These are phyloP conservation scores for Ectropis grisescens DNA, from an alignment of 1,140 invertebrate species.

Conservation along the genomic window DNA sequence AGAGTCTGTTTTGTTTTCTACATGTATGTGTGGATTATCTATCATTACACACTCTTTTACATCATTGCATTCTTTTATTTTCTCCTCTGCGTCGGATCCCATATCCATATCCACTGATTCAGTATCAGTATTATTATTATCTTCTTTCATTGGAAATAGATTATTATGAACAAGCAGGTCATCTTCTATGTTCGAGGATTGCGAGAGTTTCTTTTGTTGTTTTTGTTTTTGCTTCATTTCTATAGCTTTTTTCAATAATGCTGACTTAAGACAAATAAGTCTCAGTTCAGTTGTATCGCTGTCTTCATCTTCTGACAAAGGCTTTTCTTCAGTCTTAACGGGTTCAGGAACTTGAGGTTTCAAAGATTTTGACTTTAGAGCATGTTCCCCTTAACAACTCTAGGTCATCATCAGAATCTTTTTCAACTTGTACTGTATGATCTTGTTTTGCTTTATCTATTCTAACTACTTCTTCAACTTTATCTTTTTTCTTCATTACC, in stretches of 20 bases:
- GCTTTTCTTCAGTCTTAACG: slow-evolving; percentile 18
- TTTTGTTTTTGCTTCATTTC: slow-evolving; percentile 63
- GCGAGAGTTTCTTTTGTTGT: slow-evolving; percentile 41
- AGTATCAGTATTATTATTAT: slow-evolving; percentile 51
- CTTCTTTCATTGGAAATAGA: slow-evolving; percentile 7
- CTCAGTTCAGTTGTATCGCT: slow-evolving; percentile 62
- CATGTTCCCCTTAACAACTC: slow-evolving; percentile 55
- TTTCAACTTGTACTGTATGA: slow-evolving; percentile 13
- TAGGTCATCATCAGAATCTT: slow-evolving; percentile 59
- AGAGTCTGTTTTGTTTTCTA: too few relatives aligned
- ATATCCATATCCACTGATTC: slow-evolving; percentile 67
- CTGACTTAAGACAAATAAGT: slow-evolving; percentile 59
- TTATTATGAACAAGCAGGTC: slow-evolving; percentile 16
- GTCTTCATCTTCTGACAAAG: slow-evolving; percentile 50
- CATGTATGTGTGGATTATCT: too few relatives aligned
- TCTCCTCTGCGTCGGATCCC: slow-evolving; percentile 51
- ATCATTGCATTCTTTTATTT: slow-evolving; percentile 25
- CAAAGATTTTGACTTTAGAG: slow-evolving; percentile 50
- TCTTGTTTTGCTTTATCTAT: too few relatives aligned
- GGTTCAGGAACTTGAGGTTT: slow-evolving; percentile 18
- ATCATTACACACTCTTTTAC: too few relatives aligned
- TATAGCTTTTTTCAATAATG: slow-evolving; percentile 60
- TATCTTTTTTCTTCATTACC: slow-evolving; percentile 5
- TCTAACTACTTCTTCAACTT: slow-evolving; percentile 2
- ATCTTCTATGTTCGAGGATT: slow-evolving; percentile 36